These are phyloP conservation scores for Ricordea florida DNA, from an alignment of 92 coral and sea anemone species.

Conservation along the genomic window DNA sequence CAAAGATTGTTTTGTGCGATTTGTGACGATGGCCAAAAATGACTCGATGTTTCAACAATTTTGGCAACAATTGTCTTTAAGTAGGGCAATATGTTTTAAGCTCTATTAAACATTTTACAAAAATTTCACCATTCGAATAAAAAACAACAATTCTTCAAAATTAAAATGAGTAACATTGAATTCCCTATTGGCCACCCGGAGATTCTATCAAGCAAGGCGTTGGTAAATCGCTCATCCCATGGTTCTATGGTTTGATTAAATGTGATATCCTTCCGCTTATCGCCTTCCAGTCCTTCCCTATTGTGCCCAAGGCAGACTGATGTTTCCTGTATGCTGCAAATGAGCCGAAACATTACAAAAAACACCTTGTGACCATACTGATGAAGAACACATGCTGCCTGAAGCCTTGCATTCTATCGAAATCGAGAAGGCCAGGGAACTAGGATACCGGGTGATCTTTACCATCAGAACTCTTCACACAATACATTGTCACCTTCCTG, in stretches of 20 bases:
- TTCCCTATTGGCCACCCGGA: slow-evolving; percentile 1
- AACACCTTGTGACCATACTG: background rate
- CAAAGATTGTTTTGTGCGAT: too few species aligned
- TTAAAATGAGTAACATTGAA: too few species aligned
- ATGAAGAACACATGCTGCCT: background rate
- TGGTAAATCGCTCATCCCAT: background rate
- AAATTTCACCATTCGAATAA: too few species aligned
- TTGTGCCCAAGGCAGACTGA: background rate
- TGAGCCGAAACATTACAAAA: background rate
- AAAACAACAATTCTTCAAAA: too few species aligned
- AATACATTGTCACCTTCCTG: background rate
- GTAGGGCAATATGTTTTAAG: too few species aligned
- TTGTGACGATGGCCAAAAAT: too few species aligned
- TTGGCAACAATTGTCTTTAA: too few species aligned
- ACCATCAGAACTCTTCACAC: background rate
- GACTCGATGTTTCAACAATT: too few species aligned
- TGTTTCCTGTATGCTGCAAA: slow-evolving; percentile 10
- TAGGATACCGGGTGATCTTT: background rate
- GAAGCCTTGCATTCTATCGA: slow-evolving; percentile 24
- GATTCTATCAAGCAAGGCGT: background rate
- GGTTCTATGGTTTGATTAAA: background rate
- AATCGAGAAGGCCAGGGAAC: background rate
- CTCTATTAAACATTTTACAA: too few species aligned
- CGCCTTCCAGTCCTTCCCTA: background rate
- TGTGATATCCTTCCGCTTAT: background rate